Evolutionary conservation across 2,797 vertebrate genomes (phyloP).

Genomic region (Labroides dimidiatus): DNA sequence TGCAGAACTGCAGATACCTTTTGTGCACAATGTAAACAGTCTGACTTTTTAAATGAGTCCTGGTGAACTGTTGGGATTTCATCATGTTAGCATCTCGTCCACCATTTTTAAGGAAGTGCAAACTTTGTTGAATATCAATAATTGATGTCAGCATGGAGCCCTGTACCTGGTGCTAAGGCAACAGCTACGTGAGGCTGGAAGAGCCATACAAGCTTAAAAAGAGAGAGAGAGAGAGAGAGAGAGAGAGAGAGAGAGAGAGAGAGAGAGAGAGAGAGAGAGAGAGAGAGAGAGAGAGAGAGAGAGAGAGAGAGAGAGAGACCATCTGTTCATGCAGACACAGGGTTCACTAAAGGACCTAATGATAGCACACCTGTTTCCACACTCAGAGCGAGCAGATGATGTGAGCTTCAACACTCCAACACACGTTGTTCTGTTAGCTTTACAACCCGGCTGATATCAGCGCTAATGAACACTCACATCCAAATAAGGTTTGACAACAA

Average conservation of each 20-base stretch:
- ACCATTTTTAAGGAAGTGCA: not conserved
- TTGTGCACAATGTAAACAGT: too few species aligned
- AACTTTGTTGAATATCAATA: not conserved
- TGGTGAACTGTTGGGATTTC: too few species aligned
- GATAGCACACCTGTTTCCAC: slow-evolving; percentile 11
- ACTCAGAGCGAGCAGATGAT: not conserved
- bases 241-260: too few species aligned
- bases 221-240: too few species aligned
- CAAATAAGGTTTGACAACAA: not conserved
- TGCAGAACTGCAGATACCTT: too few species aligned
- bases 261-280: too few species aligned
- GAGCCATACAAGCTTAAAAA: not conserved
- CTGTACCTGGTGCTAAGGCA: not conserved
- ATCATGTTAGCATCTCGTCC: not conserved
- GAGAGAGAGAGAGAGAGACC: not conserved
- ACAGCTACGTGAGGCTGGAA: not conserved
- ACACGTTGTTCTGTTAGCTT: not conserved
- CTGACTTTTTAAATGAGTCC: too few species aligned
- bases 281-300: too few species aligned
- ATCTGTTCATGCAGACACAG: not conserved
- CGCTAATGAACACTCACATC: not conserved
- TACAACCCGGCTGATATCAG: not conserved
- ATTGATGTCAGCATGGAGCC: not conserved
- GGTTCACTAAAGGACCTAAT: slow-evolving; percentile 1
- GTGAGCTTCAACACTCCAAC: not conserved